Percentiles rank a stretch among this genome's conserved stretches.
These are phyloP conservation scores for Acholoe squamosa DNA, from an alignment of 2,888 invertebrate species.

Conservation along the genomic window DNA sequence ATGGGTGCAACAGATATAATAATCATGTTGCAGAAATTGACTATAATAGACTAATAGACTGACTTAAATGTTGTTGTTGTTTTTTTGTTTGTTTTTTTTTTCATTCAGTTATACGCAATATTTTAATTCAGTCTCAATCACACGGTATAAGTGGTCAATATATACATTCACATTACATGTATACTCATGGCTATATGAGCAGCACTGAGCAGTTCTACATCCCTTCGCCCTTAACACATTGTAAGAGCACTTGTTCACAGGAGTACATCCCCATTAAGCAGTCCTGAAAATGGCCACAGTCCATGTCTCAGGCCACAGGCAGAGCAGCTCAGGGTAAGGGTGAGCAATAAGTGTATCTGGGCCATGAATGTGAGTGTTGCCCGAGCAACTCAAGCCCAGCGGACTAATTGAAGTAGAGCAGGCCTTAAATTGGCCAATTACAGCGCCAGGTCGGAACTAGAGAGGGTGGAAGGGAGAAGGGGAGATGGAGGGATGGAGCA, in stretches of 20 bases:
- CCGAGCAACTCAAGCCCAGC: constrained; percentile 54
- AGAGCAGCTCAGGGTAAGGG: not conserved
- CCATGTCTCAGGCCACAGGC: not conserved
- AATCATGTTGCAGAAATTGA: too few species aligned
- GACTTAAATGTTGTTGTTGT: too few species aligned
- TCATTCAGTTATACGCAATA: too few species aligned
- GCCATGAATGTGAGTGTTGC: constrained; percentile 40
- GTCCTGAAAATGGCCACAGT: not conserved
- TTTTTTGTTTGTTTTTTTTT: too few species aligned
- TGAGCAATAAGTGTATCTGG: constrained; percentile 56
- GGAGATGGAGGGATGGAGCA: not conserved
- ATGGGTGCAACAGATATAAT: too few species aligned
- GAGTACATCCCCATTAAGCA: not conserved
- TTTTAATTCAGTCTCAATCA: too few species aligned
- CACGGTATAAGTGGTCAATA: too few species aligned
- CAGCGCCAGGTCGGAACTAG: not conserved
- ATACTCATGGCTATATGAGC: too few species aligned
- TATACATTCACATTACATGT: too few species aligned
- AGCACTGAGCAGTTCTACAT: not conserved
- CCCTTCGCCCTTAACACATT: not conserved
- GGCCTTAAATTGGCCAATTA: constrained; percentile 62
- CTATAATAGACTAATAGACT: too few species aligned
- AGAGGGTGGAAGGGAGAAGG: not conserved
- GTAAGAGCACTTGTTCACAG: constrained; percentile 10
- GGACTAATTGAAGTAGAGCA: constrained; percentile 58